Conservation (phyloP, 92 coral and sea anemone genomes). For the Paramuricea clavata region DNA sequence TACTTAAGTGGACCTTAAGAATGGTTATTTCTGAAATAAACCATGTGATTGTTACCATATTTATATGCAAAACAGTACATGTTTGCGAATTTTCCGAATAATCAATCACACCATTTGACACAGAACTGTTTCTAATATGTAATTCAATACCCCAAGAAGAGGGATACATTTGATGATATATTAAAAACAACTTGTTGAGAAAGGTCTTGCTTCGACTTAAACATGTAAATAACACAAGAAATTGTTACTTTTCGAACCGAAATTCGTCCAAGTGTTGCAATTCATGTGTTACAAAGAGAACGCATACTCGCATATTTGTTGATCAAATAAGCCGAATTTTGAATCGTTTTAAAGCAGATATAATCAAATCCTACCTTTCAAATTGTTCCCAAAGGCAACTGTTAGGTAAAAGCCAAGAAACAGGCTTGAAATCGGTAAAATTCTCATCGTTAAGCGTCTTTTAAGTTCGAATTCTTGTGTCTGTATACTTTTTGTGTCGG, state of each 20-base stretch:
- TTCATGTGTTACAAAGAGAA: not conserved
- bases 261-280: not conserved
- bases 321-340: not conserved
- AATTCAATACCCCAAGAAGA: not conserved
- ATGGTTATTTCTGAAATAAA: not conserved
- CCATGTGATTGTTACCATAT: not conserved
- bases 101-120: not conserved
- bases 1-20: not conserved
- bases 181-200: slow-evolving; percentile 1
- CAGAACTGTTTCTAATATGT: slow-evolving; percentile 7
- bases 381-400: slow-evolving; percentile 11
- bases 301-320: slow-evolving; percentile 10
- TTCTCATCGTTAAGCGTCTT: not conserved
- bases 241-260: not conserved
- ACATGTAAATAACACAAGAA: not conserved
- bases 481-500: not conserved
- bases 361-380: not conserved
- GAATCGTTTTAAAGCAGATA: not conserved
- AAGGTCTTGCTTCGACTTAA: not conserved
- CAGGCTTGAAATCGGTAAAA: not conserved
- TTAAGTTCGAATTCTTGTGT: not conserved
- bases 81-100: not conserved
- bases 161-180: not conserved
- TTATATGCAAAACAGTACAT: not conserved
- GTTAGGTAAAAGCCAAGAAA: not conserved